Conservation (phyloP, 2,797 vertebrate genomes). For the Eurystomus glaucurus region DNA sequence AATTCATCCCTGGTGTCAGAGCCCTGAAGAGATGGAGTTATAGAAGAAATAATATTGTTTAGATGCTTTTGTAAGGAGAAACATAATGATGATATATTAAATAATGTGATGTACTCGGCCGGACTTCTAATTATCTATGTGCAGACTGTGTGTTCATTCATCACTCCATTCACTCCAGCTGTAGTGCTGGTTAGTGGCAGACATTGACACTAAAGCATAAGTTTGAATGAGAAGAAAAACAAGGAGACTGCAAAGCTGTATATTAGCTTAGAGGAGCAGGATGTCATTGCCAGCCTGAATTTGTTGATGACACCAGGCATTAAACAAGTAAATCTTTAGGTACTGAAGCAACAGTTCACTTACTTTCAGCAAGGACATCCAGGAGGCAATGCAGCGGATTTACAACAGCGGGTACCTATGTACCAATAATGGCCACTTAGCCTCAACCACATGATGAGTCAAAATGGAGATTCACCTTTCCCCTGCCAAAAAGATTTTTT, state of each 20-base stretch:
- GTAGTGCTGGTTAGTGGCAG: background rate
- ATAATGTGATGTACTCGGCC: background rate
- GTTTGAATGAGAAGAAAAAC: slow-evolving; percentile 20
- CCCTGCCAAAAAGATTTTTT: background rate
- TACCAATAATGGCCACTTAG: background rate
- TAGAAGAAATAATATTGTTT: background rate
- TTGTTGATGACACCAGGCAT: slow-evolving; percentile 44
- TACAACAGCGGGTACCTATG: background rate
- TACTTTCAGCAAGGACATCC: background rate
- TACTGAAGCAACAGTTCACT: background rate
- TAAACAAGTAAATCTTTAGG: slow-evolving; percentile 37
- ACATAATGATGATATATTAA: slow-evolving; percentile 1
- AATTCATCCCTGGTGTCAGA: background rate
- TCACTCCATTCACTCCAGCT: background rate
- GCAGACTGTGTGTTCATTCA: background rate
- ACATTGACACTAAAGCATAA: background rate
- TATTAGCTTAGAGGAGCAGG: slow-evolving; percentile 16
- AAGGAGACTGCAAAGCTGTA: background rate
- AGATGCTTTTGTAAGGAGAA: slow-evolving; percentile 21
- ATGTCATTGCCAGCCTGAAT: slow-evolving; percentile 51
- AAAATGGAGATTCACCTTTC: background rate
- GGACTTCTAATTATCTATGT: background rate
- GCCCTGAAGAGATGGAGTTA: background rate
- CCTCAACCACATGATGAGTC: background rate
- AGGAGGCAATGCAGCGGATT: background rate